Evolutionary conservation across 2,797 vertebrate species (phyloP).

Genomic region (Catharus ustulatus): DNA sequence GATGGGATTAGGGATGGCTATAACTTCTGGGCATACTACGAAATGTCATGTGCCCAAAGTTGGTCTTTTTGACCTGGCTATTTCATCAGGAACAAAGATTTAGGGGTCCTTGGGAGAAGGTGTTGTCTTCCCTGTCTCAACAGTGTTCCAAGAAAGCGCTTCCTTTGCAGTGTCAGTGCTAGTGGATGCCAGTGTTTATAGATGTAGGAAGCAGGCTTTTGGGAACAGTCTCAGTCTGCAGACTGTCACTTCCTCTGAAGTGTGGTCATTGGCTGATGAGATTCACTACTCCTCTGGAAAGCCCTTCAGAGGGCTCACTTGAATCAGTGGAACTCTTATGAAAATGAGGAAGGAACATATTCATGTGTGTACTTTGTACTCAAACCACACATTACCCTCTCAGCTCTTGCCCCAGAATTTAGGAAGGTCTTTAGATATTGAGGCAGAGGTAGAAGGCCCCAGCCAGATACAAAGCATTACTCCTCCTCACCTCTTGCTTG

Average conservation of each 20-base stretch:
- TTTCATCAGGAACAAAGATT: neutral
- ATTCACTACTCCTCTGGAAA: neutral
- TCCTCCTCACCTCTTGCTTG: too few species aligned
- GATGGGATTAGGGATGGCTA: too few species aligned
- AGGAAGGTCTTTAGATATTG: neutral
- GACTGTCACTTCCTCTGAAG: neutral
- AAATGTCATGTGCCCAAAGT: too few species aligned
- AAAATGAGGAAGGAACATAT: neutral
- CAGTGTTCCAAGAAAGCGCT: neutral
- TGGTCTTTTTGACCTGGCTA: too few species aligned
- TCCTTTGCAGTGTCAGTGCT: neutral
- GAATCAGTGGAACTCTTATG: neutral
- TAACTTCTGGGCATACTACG: too few species aligned
- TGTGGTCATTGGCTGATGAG: neutral
- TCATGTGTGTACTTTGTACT: neutral
- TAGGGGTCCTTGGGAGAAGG: neutral
- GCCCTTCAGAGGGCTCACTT: too few species aligned
- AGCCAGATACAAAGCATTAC: too few species aligned
- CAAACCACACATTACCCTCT: neutral
- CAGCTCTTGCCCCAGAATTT: neutral
- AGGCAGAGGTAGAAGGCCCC: neutral
- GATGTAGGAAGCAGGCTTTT: neutral
- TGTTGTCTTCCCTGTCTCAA: neutral
- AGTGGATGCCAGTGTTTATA: neutral
- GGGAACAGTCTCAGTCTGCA: neutral